Percentiles rank a stretch among this genome's conserved stretches.
Conservation (phyloP, 2,888 invertebrate genomes). For the Cremastinae sp. region DNA sequence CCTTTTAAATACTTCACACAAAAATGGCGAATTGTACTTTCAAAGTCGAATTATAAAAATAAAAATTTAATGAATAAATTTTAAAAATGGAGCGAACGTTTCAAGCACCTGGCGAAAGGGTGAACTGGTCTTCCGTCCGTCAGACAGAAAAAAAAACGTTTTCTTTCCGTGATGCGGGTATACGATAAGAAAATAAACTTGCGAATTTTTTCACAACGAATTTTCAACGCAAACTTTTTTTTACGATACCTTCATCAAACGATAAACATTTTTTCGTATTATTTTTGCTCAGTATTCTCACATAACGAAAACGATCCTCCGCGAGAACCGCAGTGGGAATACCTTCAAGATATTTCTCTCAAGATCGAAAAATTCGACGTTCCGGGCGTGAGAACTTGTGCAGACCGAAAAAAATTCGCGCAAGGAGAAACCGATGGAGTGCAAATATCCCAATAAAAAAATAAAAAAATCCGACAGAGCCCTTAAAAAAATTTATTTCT, state of each 20-base stretch:
- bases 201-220: too few species aligned
- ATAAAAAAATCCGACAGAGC: too few species aligned
- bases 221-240: too few species aligned
- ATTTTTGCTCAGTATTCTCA: too few species aligned
- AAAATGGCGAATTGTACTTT: background rate
- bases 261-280: too few species aligned
- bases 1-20: too few species aligned
- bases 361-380: background rate
- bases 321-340: background rate
- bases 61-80: background rate
- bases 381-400: background rate
- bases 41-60: background rate
- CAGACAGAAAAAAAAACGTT: background rate
- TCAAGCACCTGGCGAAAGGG: background rate
- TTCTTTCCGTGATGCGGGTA: slow-evolving; percentile 7
- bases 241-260: too few species aligned
- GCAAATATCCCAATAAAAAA: background rate
- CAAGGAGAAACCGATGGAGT: slow-evolving; percentile 1
- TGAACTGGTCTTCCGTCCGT: slow-evolving; percentile 1
- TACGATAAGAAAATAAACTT: background rate
- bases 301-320: too few species aligned
- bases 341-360: background rate
- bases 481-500: too few species aligned
- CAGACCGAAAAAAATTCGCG: background rate
- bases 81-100: background rate